Evolutionary conservation across 2,797 vertebrate genomes (phyloP).

Genomic region (Urocyon cinereoargenteus): DNA sequence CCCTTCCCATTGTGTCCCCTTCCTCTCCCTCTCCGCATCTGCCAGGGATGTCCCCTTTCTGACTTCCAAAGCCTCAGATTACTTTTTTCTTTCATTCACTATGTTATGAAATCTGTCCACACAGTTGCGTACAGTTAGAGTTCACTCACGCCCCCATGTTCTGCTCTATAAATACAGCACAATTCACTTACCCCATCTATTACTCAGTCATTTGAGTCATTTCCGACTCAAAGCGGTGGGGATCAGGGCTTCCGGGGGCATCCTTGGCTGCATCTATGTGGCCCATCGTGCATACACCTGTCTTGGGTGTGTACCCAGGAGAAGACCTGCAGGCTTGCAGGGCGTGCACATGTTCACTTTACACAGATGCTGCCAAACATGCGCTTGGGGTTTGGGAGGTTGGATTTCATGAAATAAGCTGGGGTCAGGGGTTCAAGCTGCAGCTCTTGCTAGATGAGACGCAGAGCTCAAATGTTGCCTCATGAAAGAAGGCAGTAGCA

Average conservation of each 20-base stretch:
- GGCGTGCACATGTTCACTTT: rapidly evolving
- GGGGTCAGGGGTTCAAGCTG: background rate
- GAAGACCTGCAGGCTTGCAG: background rate
- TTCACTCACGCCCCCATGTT: background rate
- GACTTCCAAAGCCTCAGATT: background rate
- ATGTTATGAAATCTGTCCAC: no score
- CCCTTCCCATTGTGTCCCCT: no score
- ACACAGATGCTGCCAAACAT: background rate
- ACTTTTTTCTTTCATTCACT: background rate
- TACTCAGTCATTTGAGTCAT: background rate
- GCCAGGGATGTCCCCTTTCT: background rate
- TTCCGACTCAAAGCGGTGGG: rapidly evolving
- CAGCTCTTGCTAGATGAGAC: background rate
- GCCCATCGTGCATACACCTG: rapidly evolving
- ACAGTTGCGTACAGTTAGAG: rapidly evolving
- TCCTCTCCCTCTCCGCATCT: no score
- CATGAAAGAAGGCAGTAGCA: background rate
- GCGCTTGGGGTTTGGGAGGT: background rate
- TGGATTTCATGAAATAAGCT: background rate
- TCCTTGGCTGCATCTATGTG: rapidly evolving
- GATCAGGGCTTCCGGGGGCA: background rate
- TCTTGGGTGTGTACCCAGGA: background rate
- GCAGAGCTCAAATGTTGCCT: background rate
- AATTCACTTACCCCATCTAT: rapidly evolving
- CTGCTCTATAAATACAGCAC: no score